Evolutionary conservation across 2,888 invertebrate genomes (phyloP).

Genomic region (Odontothrips loti): DNA sequence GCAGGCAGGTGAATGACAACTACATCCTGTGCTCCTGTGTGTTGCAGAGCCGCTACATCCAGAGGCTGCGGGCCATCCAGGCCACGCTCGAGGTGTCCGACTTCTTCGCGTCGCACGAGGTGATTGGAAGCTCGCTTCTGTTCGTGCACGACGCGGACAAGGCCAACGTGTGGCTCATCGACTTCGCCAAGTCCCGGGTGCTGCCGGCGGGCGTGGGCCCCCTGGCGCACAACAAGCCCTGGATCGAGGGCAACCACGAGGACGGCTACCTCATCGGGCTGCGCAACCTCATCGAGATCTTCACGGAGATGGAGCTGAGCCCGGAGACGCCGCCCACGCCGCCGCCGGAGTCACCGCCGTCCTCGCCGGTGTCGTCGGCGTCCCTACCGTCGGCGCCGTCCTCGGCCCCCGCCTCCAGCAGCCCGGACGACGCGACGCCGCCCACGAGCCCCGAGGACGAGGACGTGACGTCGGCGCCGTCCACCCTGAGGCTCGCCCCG

Average conservation of each 20-base stretch:
- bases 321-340: conserved; percentile 13
- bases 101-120: conserved; percentile 89
- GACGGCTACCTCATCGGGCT: conserved; percentile 92
- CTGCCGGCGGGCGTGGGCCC: conserved; percentile 63
- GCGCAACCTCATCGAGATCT: conserved; percentile 82
- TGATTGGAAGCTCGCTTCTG: conserved; percentile 89
- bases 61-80: conserved; percentile 78
- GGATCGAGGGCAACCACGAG: conserved; percentile 92
- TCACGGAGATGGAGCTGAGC: conserved; percentile 55
- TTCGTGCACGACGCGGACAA: conserved; percentile 88
- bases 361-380: not conserved
- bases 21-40: conserved; percentile 36
- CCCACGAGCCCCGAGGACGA: not conserved
- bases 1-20: conserved; percentile 11
- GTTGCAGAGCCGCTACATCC: conserved; percentile 74
- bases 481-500: not conserved
- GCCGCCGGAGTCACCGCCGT: not conserved
- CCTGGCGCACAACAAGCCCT: conserved; percentile 75
- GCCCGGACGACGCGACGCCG: not conserved
- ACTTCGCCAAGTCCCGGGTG: conserved; percentile 91
- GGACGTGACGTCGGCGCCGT: not conserved
- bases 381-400: not conserved
- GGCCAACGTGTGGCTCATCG: conserved; percentile 94
- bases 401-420: not conserved
- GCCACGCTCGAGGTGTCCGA: conserved; percentile 77